Percentiles rank a stretch among this genome's conserved stretches.
These are phyloP conservation scores for Iselma pallidipennis DNA, from an alignment of 2,888 invertebrate species.

Conservation along the genomic window DNA sequence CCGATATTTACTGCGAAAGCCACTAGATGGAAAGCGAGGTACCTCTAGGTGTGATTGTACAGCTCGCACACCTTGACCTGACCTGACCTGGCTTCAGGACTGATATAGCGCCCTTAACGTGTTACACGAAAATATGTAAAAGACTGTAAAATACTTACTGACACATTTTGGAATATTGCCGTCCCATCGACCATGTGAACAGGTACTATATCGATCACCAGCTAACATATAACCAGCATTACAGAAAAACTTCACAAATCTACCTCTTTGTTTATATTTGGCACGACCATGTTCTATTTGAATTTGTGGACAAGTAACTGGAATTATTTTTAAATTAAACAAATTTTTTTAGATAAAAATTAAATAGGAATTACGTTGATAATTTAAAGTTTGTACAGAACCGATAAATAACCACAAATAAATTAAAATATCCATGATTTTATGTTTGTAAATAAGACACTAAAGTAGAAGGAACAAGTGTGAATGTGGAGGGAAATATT, in stretches of 20 bases:
- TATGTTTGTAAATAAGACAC: too few relatives aligned
- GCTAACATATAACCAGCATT: slow-evolving; percentile 63
- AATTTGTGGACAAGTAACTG: slow-evolving; percentile 35
- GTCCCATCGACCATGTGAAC: slow-evolving; percentile 74
- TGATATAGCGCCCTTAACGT: too few relatives aligned
- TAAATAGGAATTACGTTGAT: not conserved
- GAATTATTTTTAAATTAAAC: not conserved
- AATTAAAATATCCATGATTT: slow-evolving; percentile 14
- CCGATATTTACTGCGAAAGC: too few relatives aligned
- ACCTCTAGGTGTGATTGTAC: too few relatives aligned
- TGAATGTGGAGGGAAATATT: too few relatives aligned
- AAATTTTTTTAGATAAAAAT: not conserved
- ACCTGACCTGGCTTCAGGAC: too few relatives aligned
- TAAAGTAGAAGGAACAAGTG: too few relatives aligned
- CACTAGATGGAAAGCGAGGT: too few relatives aligned
- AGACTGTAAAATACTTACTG: too few relatives aligned
- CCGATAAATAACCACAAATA: slow-evolving; percentile 7
- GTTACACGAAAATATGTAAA: too few relatives aligned
- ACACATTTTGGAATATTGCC: slow-evolving; percentile 70
- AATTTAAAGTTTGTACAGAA: not conserved
- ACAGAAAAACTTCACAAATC: slow-evolving; percentile 66
- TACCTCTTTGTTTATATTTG: slow-evolving; percentile 55
- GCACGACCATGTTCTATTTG: slow-evolving; percentile 44
- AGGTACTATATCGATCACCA: slow-evolving; percentile 73
- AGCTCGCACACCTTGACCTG: too few relatives aligned